Evolutionary conservation across 2,888 invertebrate genomes (phyloP).

Genomic region (Cordilura impudica): DNA sequence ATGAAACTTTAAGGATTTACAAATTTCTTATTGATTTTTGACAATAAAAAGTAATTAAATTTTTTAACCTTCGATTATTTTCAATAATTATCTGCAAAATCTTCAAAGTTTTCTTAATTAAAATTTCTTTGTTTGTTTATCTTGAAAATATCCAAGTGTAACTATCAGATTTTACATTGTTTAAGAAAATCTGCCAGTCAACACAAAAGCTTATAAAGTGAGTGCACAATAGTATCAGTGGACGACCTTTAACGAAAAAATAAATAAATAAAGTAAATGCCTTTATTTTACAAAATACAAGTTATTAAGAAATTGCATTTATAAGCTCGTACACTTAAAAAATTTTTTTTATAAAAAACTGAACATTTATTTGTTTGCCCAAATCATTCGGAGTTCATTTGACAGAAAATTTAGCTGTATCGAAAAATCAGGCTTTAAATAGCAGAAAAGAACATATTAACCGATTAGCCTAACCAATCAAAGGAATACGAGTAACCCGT

Average conservation of each 20-base stretch:
- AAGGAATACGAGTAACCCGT: too few relatives aligned
- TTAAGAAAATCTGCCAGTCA: constrained; percentile 3
- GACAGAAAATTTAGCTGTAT: too few relatives aligned
- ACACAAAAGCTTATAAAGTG: constrained; percentile 32
- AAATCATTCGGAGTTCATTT: too few relatives aligned
- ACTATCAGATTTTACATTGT: constrained; percentile 11
- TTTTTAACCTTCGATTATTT: not conserved
- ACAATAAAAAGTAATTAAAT: not conserved
- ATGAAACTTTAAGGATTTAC: too few relatives aligned
- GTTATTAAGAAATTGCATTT: constrained; percentile 10
- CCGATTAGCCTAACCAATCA: too few relatives aligned
- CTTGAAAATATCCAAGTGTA: constrained; percentile 18
- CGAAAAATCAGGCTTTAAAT: too few relatives aligned
- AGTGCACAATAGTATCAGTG: constrained; percentile 33
- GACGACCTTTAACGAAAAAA: constrained; percentile 55
- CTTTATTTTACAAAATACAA: constrained; percentile 38
- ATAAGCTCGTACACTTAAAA: not conserved
- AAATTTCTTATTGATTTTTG: too few relatives aligned
- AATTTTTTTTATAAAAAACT: not conserved
- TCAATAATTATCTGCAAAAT: constrained; percentile 4
- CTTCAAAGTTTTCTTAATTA: constrained; percentile 41
- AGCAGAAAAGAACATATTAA: too few relatives aligned
- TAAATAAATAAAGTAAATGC: constrained; percentile 8
- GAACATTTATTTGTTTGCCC: too few relatives aligned
- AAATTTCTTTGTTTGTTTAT: constrained; percentile 47